Evolutionary conservation across 1,140 invertebrate genomes (phyloP).

Genomic region (Ridgeia piscesae): DNA sequence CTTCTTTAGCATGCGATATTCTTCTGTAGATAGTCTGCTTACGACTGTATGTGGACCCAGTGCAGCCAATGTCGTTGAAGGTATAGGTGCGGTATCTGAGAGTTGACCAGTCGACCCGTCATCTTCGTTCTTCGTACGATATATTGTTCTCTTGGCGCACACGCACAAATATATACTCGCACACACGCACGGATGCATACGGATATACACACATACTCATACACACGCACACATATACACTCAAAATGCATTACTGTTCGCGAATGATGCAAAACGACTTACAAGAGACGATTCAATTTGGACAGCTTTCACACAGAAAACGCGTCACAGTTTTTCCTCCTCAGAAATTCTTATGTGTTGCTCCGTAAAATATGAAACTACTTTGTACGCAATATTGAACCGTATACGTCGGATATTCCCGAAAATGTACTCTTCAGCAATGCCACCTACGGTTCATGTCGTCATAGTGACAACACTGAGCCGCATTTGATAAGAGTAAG

Average conservation of each 20-base stretch:
- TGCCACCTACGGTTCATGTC: not conserved
- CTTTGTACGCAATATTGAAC: not conserved
- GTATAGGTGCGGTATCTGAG: too few species aligned
- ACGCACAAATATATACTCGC: too few species aligned
- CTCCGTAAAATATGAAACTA: not conserved
- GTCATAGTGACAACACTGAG: not conserved
- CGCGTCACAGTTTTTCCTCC: not conserved
- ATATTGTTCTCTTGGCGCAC: too few species aligned
- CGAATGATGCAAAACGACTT: not conserved
- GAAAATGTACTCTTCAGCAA: not conserved
- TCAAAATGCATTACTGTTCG: not conserved
- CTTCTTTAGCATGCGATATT: too few species aligned
- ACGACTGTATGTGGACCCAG: too few species aligned
- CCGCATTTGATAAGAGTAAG: not conserved
- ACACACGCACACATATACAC: not conserved
- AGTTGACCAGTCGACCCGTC: too few species aligned
- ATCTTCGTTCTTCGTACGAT: too few species aligned
- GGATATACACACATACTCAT: too few species aligned
- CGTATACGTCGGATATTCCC: not conserved
- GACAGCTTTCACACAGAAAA: not conserved
- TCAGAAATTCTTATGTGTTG: not conserved
- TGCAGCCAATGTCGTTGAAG: too few species aligned
- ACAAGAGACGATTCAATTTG: not conserved
- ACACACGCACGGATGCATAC: too few species aligned
- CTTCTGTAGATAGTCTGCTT: too few species aligned